phyloP scores from a whole-genome alignment of 2,888 invertebrate genomes.

The Polyommatus icarus region DNA sequence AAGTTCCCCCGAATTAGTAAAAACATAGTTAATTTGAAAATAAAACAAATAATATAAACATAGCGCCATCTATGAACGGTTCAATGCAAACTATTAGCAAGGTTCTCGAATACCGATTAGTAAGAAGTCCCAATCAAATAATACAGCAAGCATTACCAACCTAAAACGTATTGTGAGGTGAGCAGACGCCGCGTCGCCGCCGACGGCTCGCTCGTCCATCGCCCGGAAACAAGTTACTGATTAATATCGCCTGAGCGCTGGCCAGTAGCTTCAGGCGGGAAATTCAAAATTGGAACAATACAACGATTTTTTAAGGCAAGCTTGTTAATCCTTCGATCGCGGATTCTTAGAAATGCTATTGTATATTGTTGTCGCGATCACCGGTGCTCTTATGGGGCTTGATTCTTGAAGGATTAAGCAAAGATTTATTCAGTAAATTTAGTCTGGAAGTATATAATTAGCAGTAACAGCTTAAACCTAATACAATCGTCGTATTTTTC shows the following conservation, averaged over 20 bases:
- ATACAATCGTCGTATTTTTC: constrained; percentile 66
- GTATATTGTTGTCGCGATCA: no score
- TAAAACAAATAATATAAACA: neutral
- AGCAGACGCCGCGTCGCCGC: constrained; percentile 73
- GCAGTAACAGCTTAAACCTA: neutral
- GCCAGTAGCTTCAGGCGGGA: constrained; percentile 42
- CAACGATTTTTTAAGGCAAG: neutral
- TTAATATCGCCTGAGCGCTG: constrained; percentile 56
- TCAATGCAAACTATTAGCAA: neutral
- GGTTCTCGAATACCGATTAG: neutral
- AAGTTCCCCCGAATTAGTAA: no score
- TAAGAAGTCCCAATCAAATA: constrained; percentile 4
- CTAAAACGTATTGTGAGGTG: constrained; percentile 76
- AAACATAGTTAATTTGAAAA: no score
- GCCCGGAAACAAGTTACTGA: constrained; percentile 73
- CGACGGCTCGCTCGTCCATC: constrained; percentile 63
- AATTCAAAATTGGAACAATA: constrained; percentile 32
- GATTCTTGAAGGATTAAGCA: neutral
- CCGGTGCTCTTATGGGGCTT: no score
- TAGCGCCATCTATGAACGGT: neutral
- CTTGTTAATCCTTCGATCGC: no score
- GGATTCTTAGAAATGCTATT: no score
- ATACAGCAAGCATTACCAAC: constrained; percentile 73
- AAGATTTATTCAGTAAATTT: neutral
- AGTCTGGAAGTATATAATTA: neutral